Conservation (phyloP, 1,140 invertebrate species). For the Ptiloglossa arizonensis region DNA sequence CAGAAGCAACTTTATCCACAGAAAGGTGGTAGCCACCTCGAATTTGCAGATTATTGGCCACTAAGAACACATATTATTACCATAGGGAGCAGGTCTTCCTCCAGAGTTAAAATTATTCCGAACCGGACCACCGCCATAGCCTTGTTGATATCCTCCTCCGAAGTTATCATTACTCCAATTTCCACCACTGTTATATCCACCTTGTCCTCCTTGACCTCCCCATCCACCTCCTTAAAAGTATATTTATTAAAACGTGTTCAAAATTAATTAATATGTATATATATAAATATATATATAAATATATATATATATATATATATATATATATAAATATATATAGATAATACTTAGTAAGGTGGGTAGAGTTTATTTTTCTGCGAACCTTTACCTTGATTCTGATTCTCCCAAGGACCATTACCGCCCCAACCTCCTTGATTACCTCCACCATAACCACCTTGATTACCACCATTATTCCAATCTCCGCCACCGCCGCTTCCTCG, state of each 20-base stretch:
- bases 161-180: conserved; percentile 86
- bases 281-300: too few relatives aligned
- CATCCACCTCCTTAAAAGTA: conserved; percentile 69
- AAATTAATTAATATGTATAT: neutral
- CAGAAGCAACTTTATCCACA: conserved; percentile 71
- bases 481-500: conserved; percentile 77
- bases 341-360: conserved; percentile 16
- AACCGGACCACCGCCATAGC: conserved; percentile 87
- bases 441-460: conserved; percentile 81
- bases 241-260: neutral
- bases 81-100: conserved; percentile 86
- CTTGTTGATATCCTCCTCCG: conserved; percentile 89
- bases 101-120: conserved; percentile 86
- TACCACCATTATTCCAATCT: conserved; percentile 81
- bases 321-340: too few relatives aligned
- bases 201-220: conserved; percentile 81
- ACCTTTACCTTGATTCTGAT: conserved; percentile 79
- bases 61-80: conserved; percentile 77
- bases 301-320: too few relatives aligned
- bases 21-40: conserved; percentile 70
- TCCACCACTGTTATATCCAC: conserved; percentile 82
- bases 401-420: conserved; percentile 79
- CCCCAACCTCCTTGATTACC: conserved; percentile 79
- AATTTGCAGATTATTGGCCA: conserved; percentile 71
- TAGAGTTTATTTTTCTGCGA: conserved; percentile 40